Evolutionary conservation across 1,140 invertebrate genomes (phyloP), one percentile per base, ranked within the genome.

Genomic region (Mesaphorura yosii): DNA sequence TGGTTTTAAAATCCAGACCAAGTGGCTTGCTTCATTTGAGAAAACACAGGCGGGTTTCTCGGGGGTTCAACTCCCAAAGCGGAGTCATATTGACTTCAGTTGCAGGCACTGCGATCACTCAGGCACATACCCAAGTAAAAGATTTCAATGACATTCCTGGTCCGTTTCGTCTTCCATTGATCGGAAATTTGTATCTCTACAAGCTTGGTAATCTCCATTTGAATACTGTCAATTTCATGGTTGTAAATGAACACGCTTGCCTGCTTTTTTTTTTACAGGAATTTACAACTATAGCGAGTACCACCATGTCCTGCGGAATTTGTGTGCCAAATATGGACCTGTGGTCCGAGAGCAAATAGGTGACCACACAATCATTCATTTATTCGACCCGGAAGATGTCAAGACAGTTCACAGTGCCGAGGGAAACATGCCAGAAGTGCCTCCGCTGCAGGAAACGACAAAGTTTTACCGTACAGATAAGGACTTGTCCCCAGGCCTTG

Each of bases 401-500:
- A 64, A 67, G 59, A 64, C 51, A 3, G 64, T 72, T 7, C 49
- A 66, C 42, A 41, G 59, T 62, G 59, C 64, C 51, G 74, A 77
- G 56, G 74, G 71, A 12, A 73, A 72, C 57, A 68, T 53, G 22
- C 76, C 76, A 2, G 53, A 67, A 56, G 67, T 76, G 23, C 66
- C 68, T 26, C 76, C 76, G 7, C 63, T 77, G 3, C 67, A 75
- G 51, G 72, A 75, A 58, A 71, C 74, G 1, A 68, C 68, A 12
- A 66, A 73, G 59, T 48, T 69, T n/a, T 77, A 76, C 60, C 65
- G 72, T 56, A 61, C 70, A 59, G 66, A 70, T 62, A 69, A 67
- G 29, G 62, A 69, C 49, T 64, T 74, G 52, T 74, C 71, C 26
- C 68, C 67, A 7, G 78, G 78, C 19, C 64, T 80, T 4, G 75